Evolutionary conservation across 2,888 invertebrate species (phyloP), one percentile per base, ranked within the genome.

Genomic region (Epinotia nisella): DNA sequence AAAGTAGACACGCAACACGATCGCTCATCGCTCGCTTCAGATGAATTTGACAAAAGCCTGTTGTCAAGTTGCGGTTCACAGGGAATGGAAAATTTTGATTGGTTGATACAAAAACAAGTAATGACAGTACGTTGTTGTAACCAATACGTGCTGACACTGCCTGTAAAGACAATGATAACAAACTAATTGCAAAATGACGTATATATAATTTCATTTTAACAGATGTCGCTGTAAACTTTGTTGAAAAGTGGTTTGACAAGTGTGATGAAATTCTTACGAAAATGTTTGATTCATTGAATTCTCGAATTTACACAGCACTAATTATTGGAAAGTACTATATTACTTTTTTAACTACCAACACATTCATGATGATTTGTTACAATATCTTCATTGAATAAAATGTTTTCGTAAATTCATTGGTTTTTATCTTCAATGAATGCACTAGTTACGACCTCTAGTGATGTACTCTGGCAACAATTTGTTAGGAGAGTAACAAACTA

Each of bases 1-100:
- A 90, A 90, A 87, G 90, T 88, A 85, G 84, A 83, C 82, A 85
- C 85, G 83, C 62, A 73, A 60, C 68, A 73, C 64, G 64, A 73
- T 35, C 9, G 9, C 35, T 9, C n/a, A n/a, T n/a, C 21, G 21
- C 2, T 73, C 51, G 53, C 53, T 64, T 72, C 73, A 69, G 53
- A 73, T 72, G 67, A 73, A 59, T 73, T 73, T 73, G 64, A 64
- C 73, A 69, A 58, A n/a, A 51, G 45, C 69, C 51, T 29, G 69
- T 69, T 73, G 64, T 67, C 68, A 59, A 58, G 69, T 68, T 41
- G 49, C 35, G 24, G 17, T 67, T n/a, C 56, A 3, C 17, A 62
- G 13, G 13, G 15, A 62, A 51, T 10, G 51, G 11, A 3, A 13
- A 21, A 35, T 61, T 62, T 10, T 72, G 61, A 72, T 72, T 72